These are phyloP conservation scores for Seira ritae DNA, from an alignment of 2,888 invertebrate species.

Conservation along the genomic window DNA sequence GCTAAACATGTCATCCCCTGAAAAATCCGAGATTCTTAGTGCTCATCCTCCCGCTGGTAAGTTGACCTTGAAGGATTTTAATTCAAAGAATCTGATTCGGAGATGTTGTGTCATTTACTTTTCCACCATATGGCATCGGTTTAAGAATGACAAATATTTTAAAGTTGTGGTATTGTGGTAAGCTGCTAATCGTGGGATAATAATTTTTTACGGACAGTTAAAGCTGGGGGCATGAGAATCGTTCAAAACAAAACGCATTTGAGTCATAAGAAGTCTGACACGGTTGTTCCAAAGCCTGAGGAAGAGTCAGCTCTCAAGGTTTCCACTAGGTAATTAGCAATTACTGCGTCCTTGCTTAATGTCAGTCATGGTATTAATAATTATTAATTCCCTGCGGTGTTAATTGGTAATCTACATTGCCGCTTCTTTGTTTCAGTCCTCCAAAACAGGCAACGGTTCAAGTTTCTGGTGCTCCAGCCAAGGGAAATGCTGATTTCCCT, in stretches of 20 bases:
- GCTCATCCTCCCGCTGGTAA: conserved; percentile 95
- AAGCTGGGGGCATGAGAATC: conserved; percentile 94
- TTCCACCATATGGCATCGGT: conserved; percentile 24
- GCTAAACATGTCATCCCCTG: conserved; percentile 79
- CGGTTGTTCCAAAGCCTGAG: conserved; percentile 77
- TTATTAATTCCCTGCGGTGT: neutral
- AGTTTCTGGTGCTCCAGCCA: conserved; percentile 87
- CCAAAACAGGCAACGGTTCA: conserved; percentile 81
- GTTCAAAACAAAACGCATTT: conserved; percentile 87
- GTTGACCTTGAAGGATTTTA: too few species aligned
- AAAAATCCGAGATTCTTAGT: conserved; percentile 85
- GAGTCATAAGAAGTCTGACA: conserved; percentile 79
- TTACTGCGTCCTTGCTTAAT: too few species aligned
- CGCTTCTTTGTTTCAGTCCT: conserved; percentile 78
- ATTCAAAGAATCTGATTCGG: too few species aligned
- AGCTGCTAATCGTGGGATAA: too few species aligned
- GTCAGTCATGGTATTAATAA: too few species aligned
- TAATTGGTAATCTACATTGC: neutral
- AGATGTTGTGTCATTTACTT: too few species aligned
- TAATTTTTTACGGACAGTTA: conserved; percentile 82
- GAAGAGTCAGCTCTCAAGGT: conserved; percentile 85
- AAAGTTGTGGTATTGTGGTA: too few species aligned
- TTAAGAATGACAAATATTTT: too few species aligned
- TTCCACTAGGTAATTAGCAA: conserved; percentile 81
- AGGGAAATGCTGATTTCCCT: conserved; percentile 91